Base-by-base conservation (phyloP, 2,888 invertebrate species). In the Sphinx pinastri region DNA sequence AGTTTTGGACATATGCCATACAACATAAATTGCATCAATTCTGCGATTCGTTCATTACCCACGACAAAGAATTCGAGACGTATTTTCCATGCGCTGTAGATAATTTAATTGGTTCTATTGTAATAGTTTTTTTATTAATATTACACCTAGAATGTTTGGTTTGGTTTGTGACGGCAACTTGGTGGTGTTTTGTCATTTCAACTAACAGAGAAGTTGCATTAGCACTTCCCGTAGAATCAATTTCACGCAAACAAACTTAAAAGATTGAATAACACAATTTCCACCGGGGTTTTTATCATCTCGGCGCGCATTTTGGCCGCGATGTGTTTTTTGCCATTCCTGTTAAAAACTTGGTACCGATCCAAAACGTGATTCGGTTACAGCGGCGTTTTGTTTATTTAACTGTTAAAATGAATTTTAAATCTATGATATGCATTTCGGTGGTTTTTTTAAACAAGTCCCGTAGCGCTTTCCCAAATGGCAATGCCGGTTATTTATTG, bases 221-320 rank as follows among this genome's bases (percentile, higher is more conserved):
- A 63, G 63, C 63, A 49, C 63, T 63, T 19, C 10, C 19, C 49
- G 63, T 49, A 19, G n/a, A 60, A 51, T 63, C 45, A 67, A 70
- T 68, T 67, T 69, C n/a, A 68, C 57, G 57, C 57, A 47, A 51
- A n/a, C 25, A 54, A 55, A 57, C 54, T 67, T 67, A 49, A 70
- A 70, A 70, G 63, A 63, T 63, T 63, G 63, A 63, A 63, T 63
- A 63, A 63, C 49, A 63, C 49, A 63, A 63, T 49, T 49, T 63
- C 63, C 49, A 63, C 19, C 49, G 47, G 47, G 49, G 47, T 49
- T 49, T 49, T 63, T 49, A 19, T 57, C 57, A 57, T 47, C n/a
- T 19, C 19, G 63, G 19, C 13, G 49, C 47, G 19, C 63, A 63
- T 63, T 63, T 63, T 63, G 63, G 63, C 49, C 47, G 25, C 47